These are phyloP conservation scores for Copsychus sechellarum DNA, from an alignment of 2,113 vertebrate genomes.

Conservation along the genomic window DNA sequence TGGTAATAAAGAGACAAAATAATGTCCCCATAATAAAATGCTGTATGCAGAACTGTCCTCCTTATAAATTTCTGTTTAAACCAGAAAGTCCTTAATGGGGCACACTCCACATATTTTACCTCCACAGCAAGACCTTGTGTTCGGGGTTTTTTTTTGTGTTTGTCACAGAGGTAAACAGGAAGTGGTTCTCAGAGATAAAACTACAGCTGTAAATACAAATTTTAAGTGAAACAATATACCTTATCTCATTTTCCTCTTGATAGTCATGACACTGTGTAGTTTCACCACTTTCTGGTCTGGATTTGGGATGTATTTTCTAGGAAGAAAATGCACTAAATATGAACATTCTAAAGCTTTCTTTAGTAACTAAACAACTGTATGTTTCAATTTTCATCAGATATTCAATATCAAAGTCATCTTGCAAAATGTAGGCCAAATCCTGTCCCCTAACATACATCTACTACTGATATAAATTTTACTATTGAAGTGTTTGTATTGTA, in stretches of 20 bases:
- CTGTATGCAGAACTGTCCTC: neutral
- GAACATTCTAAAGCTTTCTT: neutral
- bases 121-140: neutral
- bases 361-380: neutral
- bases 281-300: constrained; percentile 67
- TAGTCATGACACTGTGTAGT: constrained; percentile 65
- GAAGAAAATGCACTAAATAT: constrained; percentile 36
- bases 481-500: neutral
- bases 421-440: neutral
- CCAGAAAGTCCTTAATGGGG: neutral
- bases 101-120: neutral
- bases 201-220: neutral
- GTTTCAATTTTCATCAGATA: neutral
- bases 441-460: neutral
- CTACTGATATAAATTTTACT: neutral
- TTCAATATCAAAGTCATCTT: neutral
- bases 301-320: constrained; percentile 76
- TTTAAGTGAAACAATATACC: constrained; percentile 63
- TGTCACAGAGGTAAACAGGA: neutral
- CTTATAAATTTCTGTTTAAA: neutral
- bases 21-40: neutral
- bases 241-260: constrained; percentile 81
- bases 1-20: neutral
- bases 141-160: neutral
- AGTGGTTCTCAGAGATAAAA: neutral